Percentiles rank a stretch among this genome's conserved stretches.
phyloP scores from a whole-genome alignment of 2,888 invertebrate genomes.

The Scaptomyza tumidula region DNA sequence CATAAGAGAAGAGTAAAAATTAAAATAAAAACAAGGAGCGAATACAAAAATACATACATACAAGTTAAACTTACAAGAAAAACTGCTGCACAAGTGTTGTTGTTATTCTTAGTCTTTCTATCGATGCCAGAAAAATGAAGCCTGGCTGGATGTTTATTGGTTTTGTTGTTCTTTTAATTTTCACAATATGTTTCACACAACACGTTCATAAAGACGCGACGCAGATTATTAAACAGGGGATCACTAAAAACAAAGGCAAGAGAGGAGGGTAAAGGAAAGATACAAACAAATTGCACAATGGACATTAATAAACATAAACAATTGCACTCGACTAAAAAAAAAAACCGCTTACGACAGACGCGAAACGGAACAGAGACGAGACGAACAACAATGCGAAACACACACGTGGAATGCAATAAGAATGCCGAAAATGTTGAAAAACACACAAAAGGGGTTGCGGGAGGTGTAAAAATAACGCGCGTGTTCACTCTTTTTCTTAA shows the following conservation, averaged over 20 bases:
- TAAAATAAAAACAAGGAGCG: slow-evolving; percentile 7
- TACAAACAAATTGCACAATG: slow-evolving; percentile 23
- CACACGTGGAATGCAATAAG: slow-evolving; percentile 56
- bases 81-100: slow-evolving; percentile 15
- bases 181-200: slow-evolving; percentile 22
- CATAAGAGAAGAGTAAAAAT: slow-evolving; percentile 17
- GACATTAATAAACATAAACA: slow-evolving; percentile 35
- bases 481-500: slow-evolving; percentile 34
- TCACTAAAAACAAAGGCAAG: slow-evolving; percentile 31
- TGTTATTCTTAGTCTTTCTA: slow-evolving; percentile 18
- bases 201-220: slow-evolving; percentile 47
- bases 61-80: slow-evolving; percentile 53
- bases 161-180: slow-evolving; percentile 6
- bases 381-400: slow-evolving; percentile 20
- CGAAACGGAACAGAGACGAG: slow-evolving; percentile 3
- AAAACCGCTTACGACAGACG: slow-evolving; percentile 14
- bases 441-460: slow-evolving; percentile 5
- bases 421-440: slow-evolving; percentile 44
- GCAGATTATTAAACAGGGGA: slow-evolving; percentile 22
- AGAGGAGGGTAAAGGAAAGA: background rate
- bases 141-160: slow-evolving; percentile 12
- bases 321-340: slow-evolving; percentile 17
- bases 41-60: slow-evolving; percentile 11
- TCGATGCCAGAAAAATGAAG: slow-evolving; percentile 11
- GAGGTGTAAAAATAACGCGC: slow-evolving; percentile 35